Conservation (phyloP, 2,888 invertebrate genomes). For the Carterocephalus palaemon region DNA sequence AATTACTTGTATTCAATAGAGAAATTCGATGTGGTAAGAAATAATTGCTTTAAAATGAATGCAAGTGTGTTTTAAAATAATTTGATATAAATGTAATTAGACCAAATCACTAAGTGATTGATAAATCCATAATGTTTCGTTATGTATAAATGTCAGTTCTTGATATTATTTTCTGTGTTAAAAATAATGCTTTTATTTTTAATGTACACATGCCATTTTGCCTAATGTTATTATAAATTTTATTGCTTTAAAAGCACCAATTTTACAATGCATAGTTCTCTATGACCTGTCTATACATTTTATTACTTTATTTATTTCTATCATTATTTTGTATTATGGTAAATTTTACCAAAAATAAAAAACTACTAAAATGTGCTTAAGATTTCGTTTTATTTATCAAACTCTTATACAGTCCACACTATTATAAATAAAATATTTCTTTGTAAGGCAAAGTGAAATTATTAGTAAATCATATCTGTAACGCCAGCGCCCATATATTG, state of each 20-base stretch:
- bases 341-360: slow-evolving; percentile 79
- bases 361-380: slow-evolving; percentile 79
- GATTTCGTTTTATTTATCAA: slow-evolving; percentile 48
- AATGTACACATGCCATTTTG: slow-evolving; percentile 79
- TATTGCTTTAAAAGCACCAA: slow-evolving; percentile 79
- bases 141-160: slow-evolving; percentile 68
- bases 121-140: slow-evolving; percentile 53
- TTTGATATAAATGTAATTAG: slow-evolving; percentile 43
- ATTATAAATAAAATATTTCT: slow-evolving; percentile 14
- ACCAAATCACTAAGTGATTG: slow-evolving; percentile 77
- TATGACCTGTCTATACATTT: slow-evolving; percentile 78
- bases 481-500: slow-evolving; percentile 86
- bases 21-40: slow-evolving; percentile 31
- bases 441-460: not conserved
- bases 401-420: not conserved
- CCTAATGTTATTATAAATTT: slow-evolving; percentile 79
- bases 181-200: slow-evolving; percentile 76
- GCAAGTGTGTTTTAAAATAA: slow-evolving; percentile 64
- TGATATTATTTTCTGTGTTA: slow-evolving; percentile 75
- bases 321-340: slow-evolving; percentile 78
- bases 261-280: slow-evolving; percentile 78
- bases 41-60: slow-evolving; percentile 54
- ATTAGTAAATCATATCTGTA: slow-evolving; percentile 49
- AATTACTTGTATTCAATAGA: slow-evolving; percentile 22
- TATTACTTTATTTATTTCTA: slow-evolving; percentile 79